phyloP scores from a whole-genome alignment of 2,888 invertebrate genomes.

The Mechanitis messenoides region DNA sequence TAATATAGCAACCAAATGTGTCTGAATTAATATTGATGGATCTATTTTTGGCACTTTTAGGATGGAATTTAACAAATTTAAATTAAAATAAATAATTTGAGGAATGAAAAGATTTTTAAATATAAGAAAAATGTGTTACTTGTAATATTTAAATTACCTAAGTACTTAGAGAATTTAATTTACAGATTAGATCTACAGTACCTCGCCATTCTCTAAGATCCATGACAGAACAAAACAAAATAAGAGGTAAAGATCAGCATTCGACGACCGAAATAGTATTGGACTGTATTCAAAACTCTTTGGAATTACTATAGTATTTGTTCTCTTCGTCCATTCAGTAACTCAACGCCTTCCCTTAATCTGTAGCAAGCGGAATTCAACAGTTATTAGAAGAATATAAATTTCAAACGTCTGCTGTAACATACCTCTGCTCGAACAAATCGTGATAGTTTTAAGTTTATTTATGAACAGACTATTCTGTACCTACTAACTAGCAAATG shows the following conservation, averaged over 20 bases:
- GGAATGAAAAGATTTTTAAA: no score
- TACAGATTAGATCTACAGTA: conserved; percentile 31
- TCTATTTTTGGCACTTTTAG: conserved; percentile 10
- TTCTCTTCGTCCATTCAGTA: conserved; percentile 70
- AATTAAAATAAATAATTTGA: no score
- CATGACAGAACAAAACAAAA: conserved; percentile 57
- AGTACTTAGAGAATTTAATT: conserved; percentile 33
- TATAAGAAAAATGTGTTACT: neutral
- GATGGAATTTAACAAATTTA: no score
- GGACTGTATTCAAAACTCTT: conserved; percentile 75
- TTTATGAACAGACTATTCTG: conserved; percentile 26
- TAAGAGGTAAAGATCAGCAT: conserved; percentile 65
- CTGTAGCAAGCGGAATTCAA: conserved; percentile 61
- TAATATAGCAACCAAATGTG: no score
- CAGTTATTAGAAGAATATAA: conserved; percentile 61
- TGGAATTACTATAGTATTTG: conserved; percentile 73
- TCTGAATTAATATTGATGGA: conserved; percentile 20
- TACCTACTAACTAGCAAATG: conserved; percentile 26
- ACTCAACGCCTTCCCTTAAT: conserved; percentile 63
- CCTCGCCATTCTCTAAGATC: conserved; percentile 47
- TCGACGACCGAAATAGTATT: conserved; percentile 69
- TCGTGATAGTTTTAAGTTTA: conserved; percentile 28
- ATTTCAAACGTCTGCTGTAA: conserved; percentile 43
- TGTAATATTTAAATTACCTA: neutral
- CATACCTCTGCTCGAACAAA: conserved; percentile 27